Evolutionary conservation across 2,113 vertebrate species (phyloP).

Genomic region (Oncorhynchus kisutch): DNA sequence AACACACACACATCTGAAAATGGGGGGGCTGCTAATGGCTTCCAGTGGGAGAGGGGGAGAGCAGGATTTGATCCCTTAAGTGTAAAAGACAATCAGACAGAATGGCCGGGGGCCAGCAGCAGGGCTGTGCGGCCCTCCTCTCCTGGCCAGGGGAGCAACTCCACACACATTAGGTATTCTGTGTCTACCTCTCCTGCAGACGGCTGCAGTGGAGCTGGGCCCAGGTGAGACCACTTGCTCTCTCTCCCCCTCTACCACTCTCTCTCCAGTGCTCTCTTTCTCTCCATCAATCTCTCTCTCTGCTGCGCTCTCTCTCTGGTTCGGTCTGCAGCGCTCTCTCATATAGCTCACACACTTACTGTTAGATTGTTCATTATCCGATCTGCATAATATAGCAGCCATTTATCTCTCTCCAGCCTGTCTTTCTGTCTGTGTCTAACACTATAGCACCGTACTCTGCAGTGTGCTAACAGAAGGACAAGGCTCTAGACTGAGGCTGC

Average conservation of each 20-base stretch:
- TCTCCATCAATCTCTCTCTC: not conserved
- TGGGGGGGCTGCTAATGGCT: constrained; percentile 53
- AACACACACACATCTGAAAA: constrained; percentile 37
- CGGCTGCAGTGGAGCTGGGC: constrained; percentile 36
- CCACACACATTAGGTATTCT: constrained; percentile 48
- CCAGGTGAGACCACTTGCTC: constrained; percentile 46
- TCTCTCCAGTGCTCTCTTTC: constrained; percentile 17
- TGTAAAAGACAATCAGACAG: constrained; percentile 62
- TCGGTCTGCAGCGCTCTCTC: too few relatives aligned
- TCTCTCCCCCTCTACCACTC: not conserved
- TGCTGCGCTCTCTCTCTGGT: too few relatives aligned
- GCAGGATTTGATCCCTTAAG: constrained; percentile 59
- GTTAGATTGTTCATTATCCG: too few relatives aligned
- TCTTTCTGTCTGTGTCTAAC: not conserved
- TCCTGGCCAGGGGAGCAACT: not conserved
- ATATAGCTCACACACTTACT: too few relatives aligned
- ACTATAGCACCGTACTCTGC: too few relatives aligned
- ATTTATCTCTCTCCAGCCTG: too few relatives aligned
- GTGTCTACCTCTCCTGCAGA: constrained; percentile 43
- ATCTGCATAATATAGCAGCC: too few relatives aligned
- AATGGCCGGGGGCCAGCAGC: constrained; percentile 53
- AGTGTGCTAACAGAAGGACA: not conserved
- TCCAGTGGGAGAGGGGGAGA: constrained; percentile 57
- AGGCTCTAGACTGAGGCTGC: constrained; percentile 10
- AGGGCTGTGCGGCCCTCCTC: constrained; percentile 35